Base-by-base conservation (phyloP, 2,888 invertebrate species). In the Byasa hedistus region DNA sequence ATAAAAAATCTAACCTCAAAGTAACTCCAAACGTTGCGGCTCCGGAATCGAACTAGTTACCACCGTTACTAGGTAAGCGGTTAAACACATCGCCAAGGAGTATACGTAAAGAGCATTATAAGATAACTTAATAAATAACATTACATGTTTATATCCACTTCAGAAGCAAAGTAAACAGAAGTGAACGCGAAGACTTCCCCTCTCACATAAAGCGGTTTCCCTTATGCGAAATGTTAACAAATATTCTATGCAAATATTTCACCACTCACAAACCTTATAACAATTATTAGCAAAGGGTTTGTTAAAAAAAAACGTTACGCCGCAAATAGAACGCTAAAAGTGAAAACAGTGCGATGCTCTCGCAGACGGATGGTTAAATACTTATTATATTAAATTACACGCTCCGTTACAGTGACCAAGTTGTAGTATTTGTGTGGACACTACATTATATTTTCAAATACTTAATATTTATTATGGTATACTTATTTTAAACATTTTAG, bases 261-360 rank as follows among this genome's bases (percentile, higher is more conserved):
- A n/a, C 27, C n/a, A 22, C 36, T 32, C 54, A 3, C 5, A 19
- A 54, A 8, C 7, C 15, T 22, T 21, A 62, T 48, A 24, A 27
- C 22, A 7, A 17, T 22, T 19, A 36, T 57, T 32, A 57, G 24
- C 32, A n/a, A 32, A 52, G 39, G 24, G 39, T 19, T 48, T 21
- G 19, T 61, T 62, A 39, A 15, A 39, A 44, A 58, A 22, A 57
- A 52, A 52, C 1, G 19, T 52, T n/a, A 52, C 36, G 27, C 24
- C 3, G 52, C 57, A n/a, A 51, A 57, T 24, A 24, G 3, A 15
- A 21, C 27, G 52, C 57, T 61, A 54, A 61, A 66, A 66, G 66
- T 62, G 66, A 66, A 66, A 66, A 66, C 66, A 44, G 58, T n/a
- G 27, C 57, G 36, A 62, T 55, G 27, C 8, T 15, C 23, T 22